These are phyloP conservation scores for Simalia tracyae DNA, from an alignment of 2,797 vertebrate species.

Conservation along the genomic window DNA sequence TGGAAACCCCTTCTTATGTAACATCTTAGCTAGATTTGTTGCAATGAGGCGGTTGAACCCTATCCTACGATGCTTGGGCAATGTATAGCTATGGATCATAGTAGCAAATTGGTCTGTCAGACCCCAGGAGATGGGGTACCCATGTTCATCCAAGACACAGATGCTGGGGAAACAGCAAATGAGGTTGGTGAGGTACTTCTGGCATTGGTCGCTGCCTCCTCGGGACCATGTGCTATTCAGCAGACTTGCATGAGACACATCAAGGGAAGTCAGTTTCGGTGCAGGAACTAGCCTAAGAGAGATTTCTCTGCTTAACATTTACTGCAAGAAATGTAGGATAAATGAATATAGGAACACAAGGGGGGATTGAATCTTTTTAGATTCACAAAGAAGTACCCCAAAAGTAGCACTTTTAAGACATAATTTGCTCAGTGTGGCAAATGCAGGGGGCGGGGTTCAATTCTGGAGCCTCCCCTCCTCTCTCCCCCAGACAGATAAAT, in stretches of 20 bases:
- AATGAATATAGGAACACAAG: background rate
- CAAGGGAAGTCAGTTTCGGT: slow-evolving; percentile 44
- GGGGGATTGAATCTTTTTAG: background rate
- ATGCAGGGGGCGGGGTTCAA: too few relatives aligned
- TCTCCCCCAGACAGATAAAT: background rate
- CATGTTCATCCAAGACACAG: slow-evolving; percentile 57
- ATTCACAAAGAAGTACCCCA: background rate
- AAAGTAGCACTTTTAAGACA: background rate
- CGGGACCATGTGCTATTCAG: slow-evolving; percentile 64
- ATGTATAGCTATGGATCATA: slow-evolving; percentile 62
- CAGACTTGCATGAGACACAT: slow-evolving; percentile 52
- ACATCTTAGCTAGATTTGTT: slow-evolving; percentile 50
- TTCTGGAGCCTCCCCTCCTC: background rate
- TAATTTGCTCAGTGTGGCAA: background rate
- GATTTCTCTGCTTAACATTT: background rate
- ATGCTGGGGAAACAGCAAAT: slow-evolving; percentile 63
- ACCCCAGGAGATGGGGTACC: slow-evolving; percentile 58
- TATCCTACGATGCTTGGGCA: slow-evolving; percentile 61
- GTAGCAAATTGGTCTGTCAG: slow-evolving; percentile 66
- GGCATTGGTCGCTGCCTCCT: slow-evolving; percentile 52
- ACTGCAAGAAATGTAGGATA: background rate
- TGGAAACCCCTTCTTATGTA: slow-evolving; percentile 59
- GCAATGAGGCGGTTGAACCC: slow-evolving; percentile 58
- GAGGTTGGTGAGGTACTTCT: slow-evolving; percentile 54
- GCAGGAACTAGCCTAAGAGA: slow-evolving; percentile 39